phyloP scores from a whole-genome alignment of 2,113 vertebrate genomes.

The Zosterops hypoxanthus region DNA sequence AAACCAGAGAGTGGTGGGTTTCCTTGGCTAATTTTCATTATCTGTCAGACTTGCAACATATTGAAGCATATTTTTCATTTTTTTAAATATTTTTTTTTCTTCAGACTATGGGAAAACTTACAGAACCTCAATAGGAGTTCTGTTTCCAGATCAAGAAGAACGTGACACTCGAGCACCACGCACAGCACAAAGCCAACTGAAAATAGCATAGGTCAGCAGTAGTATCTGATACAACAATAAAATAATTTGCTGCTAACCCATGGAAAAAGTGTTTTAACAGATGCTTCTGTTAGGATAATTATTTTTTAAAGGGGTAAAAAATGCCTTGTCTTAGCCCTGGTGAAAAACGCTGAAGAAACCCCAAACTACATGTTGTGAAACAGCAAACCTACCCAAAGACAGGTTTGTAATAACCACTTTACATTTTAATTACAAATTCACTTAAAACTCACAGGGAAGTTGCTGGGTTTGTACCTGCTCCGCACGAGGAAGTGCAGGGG shows the following conservation, averaged over 20 bases:
- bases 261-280: not conserved
- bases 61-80: not conserved
- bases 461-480: not conserved
- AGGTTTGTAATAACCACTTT: not conserved
- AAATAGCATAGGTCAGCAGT: not conserved
- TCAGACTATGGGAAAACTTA: not conserved
- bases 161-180: not conserved
- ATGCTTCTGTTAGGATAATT: not conserved
- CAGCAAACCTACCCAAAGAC: conserved; percentile 1
- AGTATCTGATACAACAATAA: not conserved
- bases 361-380: not conserved
- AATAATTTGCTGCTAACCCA: not conserved
- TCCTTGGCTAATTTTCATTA: not conserved
- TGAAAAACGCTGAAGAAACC: not conserved
- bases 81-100: not conserved
- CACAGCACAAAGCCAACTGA: not conserved
- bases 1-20: rapidly evolving
- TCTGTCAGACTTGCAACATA: not conserved
- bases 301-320: not conserved
- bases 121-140: not conserved
- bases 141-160: not conserved
- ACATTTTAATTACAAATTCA: conserved; percentile 45
- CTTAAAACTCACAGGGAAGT: not conserved
- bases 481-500: not conserved
- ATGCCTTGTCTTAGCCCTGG: not conserved